Percentiles rank a stretch among this genome's conserved stretches.
Conservation (phyloP, 2,797 vertebrate species). For the Enteromius unitaeniatus region DNA sequence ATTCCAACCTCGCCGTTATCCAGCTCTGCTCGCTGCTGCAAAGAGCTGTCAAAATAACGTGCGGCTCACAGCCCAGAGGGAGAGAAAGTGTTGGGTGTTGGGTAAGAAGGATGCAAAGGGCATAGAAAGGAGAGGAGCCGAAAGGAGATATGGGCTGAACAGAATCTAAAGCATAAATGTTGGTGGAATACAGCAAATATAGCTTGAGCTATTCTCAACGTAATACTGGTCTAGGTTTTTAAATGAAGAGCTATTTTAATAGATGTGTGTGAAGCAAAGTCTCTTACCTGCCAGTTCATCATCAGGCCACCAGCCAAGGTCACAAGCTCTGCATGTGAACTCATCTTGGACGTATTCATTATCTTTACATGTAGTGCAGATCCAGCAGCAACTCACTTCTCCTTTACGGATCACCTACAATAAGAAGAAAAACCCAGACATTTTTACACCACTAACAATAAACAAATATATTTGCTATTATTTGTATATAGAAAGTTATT, state of each 20-base stretch:
- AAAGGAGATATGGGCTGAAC: background rate
- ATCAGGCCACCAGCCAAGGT: slow-evolving; percentile 96
- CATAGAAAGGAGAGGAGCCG: slow-evolving; percentile 2
- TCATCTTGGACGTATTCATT: slow-evolving; percentile 97
- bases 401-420: slow-evolving; percentile 96
- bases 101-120: slow-evolving; percentile 21
- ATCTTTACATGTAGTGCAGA: slow-evolving; percentile 98
- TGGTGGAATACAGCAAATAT: background rate
- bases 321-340: slow-evolving; percentile 97
- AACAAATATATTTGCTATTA: background rate
- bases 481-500: background rate
- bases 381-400: slow-evolving; percentile 99
- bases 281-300: slow-evolving; percentile 87
- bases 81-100: slow-evolving; percentile 23
- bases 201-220: background rate
- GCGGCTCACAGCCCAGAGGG: slow-evolving; percentile 30
- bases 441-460: background rate
- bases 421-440: slow-evolving; percentile 4
- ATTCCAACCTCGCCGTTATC: slow-evolving; percentile 47
- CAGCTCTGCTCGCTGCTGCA: slow-evolving; percentile 42
- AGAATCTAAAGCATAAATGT: background rate
- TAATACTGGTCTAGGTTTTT: background rate
- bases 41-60: slow-evolving; percentile 56
- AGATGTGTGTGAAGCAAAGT: background rate
- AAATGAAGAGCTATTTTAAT: background rate